phyloP scores from a whole-genome alignment of 2,888 invertebrate genomes.

The Eupsilia transversa region DNA sequence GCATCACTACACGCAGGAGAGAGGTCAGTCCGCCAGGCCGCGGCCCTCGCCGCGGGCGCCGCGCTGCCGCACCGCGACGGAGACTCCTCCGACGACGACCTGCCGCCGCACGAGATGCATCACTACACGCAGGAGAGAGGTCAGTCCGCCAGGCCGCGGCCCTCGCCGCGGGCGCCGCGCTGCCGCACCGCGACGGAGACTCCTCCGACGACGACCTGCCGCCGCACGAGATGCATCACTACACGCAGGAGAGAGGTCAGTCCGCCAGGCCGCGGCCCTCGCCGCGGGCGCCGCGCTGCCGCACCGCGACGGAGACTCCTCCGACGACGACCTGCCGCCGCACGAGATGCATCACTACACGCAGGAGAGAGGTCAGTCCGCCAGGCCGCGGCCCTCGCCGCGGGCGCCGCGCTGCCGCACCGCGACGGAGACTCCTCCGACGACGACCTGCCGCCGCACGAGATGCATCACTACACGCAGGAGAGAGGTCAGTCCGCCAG shows the following conservation, averaged over 20 bases:
- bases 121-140: conserved; percentile 87
- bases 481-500: conserved; percentile 90
- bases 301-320: conserved; percentile 98
- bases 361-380: conserved; percentile 89
- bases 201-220: conserved; percentile 99
- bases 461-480: conserved; percentile 90
- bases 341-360: conserved; percentile 92
- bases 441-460: conserved; percentile 97
- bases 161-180: conserved; percentile 70
- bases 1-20: conserved; percentile 88
- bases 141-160: conserved; percentile 91
- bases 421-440: conserved; percentile 99
- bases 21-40: conserved; percentile 91
- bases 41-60: conserved; percentile 77
- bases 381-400: conserved; percentile 86
- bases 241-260: conserved; percentile 80
- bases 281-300: conserved; percentile 73
- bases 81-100: conserved; percentile 99
- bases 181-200: conserved; percentile 96
- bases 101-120: conserved; percentile 94
- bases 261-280: conserved; percentile 91
- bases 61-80: conserved; percentile 94
- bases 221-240: conserved; percentile 93
- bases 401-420: conserved; percentile 82
- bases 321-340: conserved; percentile 98